A percentile compares a stretch with the other conserved stretches of the same genome.
phyloP scores from a whole-genome alignment of 2,888 invertebrate genomes.

The Agrochola macilenta region DNA sequence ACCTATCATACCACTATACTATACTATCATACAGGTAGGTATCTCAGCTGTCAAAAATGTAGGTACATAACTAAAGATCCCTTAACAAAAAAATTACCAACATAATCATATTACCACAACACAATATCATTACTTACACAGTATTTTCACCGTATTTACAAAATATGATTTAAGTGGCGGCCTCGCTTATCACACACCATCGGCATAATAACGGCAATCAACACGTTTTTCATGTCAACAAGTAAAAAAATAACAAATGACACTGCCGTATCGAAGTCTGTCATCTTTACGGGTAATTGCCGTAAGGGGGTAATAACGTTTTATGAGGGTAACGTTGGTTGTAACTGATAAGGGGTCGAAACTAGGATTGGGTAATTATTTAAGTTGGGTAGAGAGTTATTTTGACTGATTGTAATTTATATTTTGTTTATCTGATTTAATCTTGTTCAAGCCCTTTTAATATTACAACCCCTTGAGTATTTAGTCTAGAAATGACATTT shows the following conservation, averaged over 20 bases:
- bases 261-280: constrained; percentile 76
- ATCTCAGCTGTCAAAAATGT: neutral
- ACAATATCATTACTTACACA: constrained; percentile 46
- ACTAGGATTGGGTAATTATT: constrained; percentile 54
- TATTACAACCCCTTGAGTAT: neutral
- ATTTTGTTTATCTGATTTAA: constrained; percentile 10
- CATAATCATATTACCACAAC: constrained; percentile 38
- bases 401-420: constrained; percentile 38
- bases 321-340: constrained; percentile 56
- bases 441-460: neutral
- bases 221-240: constrained; percentile 86
- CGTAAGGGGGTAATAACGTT: constrained; percentile 51
- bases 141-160: constrained; percentile 61
- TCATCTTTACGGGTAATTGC: constrained; percentile 82
- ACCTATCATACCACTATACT: neutral
- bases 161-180: constrained; percentile 70
- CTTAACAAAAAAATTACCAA: neutral
- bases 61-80: neutral
- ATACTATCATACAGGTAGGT: no score
- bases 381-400: constrained; percentile 44
- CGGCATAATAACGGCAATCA: constrained; percentile 83
- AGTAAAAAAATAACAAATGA: constrained; percentile 84
- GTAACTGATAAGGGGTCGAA: constrained; percentile 49
- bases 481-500: neutral
- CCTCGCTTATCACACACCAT: constrained; percentile 79